These are phyloP conservation scores for Acleris emargana DNA, from an alignment of 2,888 invertebrate genomes.

Conservation along the genomic window DNA sequence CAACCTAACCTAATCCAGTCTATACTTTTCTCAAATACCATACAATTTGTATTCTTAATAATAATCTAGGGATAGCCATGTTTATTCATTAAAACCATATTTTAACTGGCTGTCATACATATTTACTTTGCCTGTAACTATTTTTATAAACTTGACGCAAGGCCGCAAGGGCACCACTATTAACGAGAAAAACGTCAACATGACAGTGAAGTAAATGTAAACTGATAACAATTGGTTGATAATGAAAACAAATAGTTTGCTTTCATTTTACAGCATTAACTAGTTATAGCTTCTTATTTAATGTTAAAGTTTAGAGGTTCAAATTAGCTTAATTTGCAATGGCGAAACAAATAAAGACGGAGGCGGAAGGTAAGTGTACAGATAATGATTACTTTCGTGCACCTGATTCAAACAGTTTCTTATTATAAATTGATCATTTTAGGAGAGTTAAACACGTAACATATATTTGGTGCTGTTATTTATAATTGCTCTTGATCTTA, in stretches of 20 bases:
- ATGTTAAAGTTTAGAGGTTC: neutral
- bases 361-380: constrained; percentile 52
- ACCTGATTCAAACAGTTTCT: too few relatives aligned
- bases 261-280: neutral
- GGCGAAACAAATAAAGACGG: constrained; percentile 48
- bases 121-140: neutral
- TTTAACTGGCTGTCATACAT: too few relatives aligned
- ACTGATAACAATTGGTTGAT: constrained; percentile 5
- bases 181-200: neutral
- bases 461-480: neutral
- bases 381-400: too few relatives aligned
- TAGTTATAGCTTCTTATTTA: neutral
- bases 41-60: too few relatives aligned
- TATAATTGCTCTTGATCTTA: neutral
- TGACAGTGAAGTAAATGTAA: neutral
- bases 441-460: too few relatives aligned
- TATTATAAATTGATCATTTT: too few relatives aligned
- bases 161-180: neutral
- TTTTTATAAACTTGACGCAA: neutral
- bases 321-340: constrained; percentile 41
- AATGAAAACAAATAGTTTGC: constrained; percentile 8
- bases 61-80: too few relatives aligned
- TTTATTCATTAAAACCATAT: too few relatives aligned
- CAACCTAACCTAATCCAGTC: too few relatives aligned
- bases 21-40: too few relatives aligned